Percentiles rank a stretch among this genome's conserved stretches.
phyloP scores from a whole-genome alignment of 1,140 invertebrate genomes.

The Drosophila ogumai region DNA sequence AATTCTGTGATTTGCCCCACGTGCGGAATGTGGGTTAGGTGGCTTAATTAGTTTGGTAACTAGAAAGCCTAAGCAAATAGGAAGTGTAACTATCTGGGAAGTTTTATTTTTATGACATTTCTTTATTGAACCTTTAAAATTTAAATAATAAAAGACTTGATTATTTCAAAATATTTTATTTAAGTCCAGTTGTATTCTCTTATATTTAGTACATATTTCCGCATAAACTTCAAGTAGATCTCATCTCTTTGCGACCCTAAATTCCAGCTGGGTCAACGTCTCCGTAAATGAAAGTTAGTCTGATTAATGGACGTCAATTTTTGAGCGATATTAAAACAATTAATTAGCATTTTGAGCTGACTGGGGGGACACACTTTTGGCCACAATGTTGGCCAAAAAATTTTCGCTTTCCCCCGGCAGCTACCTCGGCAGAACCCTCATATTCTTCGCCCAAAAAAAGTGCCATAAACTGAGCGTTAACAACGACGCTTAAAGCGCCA shows the following conservation, averaged over 20 bases:
- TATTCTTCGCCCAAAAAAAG: slow-evolving; percentile 32
- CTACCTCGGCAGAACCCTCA: slow-evolving; percentile 68
- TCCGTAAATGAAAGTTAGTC: slow-evolving; percentile 49
- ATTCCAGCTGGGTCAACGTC: slow-evolving; percentile 35
- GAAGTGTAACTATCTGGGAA: neutral
- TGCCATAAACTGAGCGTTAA: slow-evolving; percentile 58
- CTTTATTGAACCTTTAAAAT: too few species aligned
- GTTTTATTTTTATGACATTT: neutral
- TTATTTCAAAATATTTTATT: neutral
- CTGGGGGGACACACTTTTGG: slow-evolving; percentile 54
- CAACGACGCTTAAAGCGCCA: slow-evolving; percentile 42
- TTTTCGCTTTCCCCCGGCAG: slow-evolving; percentile 17
- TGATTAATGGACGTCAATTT: slow-evolving; percentile 59
- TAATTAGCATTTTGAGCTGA: slow-evolving; percentile 73
- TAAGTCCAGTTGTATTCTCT: neutral
- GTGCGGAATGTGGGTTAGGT: slow-evolving; percentile 27
- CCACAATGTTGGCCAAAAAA: neutral
- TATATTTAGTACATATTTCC: neutral
- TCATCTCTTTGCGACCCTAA: neutral
- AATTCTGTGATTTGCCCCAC: slow-evolving; percentile 56
- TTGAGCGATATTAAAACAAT: slow-evolving; percentile 63
- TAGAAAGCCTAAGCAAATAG: slow-evolving; percentile 7
- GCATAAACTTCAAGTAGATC: neutral
- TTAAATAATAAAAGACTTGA: too few species aligned
- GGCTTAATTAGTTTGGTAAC: slow-evolving; percentile 24